These are phyloP conservation scores for Cyanoliseus patagonus DNA, from an alignment of 2,113 vertebrate genomes.

Conservation along the genomic window DNA sequence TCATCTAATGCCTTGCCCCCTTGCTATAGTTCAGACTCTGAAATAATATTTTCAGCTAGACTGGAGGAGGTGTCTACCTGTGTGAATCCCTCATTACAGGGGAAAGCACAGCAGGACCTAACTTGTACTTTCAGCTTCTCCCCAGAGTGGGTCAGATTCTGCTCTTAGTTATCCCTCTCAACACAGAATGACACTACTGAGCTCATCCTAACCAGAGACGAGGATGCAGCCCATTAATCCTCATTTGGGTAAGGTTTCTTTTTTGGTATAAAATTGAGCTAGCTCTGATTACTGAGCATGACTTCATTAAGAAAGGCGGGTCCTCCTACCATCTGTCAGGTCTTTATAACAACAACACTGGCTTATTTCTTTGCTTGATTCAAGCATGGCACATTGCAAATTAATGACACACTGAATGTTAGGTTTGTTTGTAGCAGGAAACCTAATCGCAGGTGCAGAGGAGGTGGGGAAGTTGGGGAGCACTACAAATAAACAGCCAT, in stretches of 20 bases:
- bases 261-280: neutral
- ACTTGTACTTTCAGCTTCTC: neutral
- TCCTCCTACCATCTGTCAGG: conserved; percentile 55
- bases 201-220: neutral
- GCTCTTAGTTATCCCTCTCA: neutral
- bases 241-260: neutral
- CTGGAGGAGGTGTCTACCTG: neutral
- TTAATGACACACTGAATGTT: neutral
- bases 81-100: neutral
- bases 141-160: neutral
- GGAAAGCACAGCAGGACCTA: neutral
- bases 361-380: conserved; percentile 39
- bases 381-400: conserved; percentile 18
- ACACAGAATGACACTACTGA: neutral
- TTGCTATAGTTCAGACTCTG: neutral
- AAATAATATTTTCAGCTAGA: neutral
- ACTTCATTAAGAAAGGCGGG: conserved; percentile 58
- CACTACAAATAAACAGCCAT: conserved; percentile 20
- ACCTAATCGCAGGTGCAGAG: conserved; percentile 48
- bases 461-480: conserved; percentile 8
- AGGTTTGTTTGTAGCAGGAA: neutral
- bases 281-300: conserved; percentile 38
- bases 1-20: neutral
- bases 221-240: neutral
- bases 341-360: conserved; percentile 9